Evolutionary conservation across 2,113 vertebrate genomes (phyloP).

Genomic region (Microcebus murinus): DNA sequence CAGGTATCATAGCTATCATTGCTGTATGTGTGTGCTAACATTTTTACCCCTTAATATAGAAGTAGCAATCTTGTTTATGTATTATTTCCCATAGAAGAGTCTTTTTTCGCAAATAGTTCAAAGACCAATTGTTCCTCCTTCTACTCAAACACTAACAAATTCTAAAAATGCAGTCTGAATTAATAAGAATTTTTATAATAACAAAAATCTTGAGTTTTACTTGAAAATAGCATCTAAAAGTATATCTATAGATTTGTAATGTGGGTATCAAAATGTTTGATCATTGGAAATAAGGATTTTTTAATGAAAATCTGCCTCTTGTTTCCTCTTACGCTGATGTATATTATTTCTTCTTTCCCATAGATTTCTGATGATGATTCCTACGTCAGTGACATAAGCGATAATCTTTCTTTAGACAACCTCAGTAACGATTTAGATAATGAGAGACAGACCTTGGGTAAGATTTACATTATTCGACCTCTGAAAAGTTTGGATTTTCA

Average conservation of each 20-base stretch:
- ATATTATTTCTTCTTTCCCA: slow-evolving; percentile 50
- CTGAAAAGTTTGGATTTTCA: slow-evolving; percentile 22
- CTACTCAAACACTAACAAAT: slow-evolving; percentile 4
- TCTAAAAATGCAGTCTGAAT: not conserved
- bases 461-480: slow-evolving; percentile 54
- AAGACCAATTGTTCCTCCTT: not conserved
- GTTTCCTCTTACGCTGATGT: not conserved
- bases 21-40: not conserved
- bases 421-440: slow-evolving; percentile 92
- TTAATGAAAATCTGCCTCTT: not conserved
- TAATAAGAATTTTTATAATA: slow-evolving; percentile 23
- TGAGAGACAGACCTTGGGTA: slow-evolving; percentile 92
- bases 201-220: not conserved
- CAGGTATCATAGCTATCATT: not conserved
- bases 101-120: not conserved
- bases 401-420: slow-evolving; percentile 96
- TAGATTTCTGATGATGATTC: slow-evolving; percentile 97
- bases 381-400: slow-evolving; percentile 97
- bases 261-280: not conserved
- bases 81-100: not conserved
- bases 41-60: not conserved
- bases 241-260: not conserved
- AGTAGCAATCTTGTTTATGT: not conserved
- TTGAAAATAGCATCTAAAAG: not conserved
- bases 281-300: not conserved